Evolutionary conservation across 2,888 invertebrate genomes (phyloP), one percentile per base, ranked within the genome.

Genomic region (Drosophila hamatofila): DNA sequence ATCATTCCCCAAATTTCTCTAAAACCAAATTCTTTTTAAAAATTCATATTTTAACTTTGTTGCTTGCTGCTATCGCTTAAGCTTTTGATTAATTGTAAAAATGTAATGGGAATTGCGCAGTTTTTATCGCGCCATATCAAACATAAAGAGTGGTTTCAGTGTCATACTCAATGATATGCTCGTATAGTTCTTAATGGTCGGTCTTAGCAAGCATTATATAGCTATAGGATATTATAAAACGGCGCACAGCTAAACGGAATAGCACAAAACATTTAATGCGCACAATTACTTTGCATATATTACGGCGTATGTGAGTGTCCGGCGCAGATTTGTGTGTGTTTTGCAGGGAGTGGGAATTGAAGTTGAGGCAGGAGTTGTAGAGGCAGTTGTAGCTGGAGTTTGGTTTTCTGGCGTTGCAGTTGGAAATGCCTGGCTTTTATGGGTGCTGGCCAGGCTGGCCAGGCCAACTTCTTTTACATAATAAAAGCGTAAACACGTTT

Each of bases 401-500:
- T n/a, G 14, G 14, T 2, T 44, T 11, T 11, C 27, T 30, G 64
- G 35, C 55, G 48, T 42, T 56, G 21, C 21, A 52, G 46, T n/a
- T 52, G 51, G 11, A 69, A 73, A 74, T 37, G 79, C 49, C 52
- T 51, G 61, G 44, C 62, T 75, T 77, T 83, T 69, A 71, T 72
- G 68, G 61, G 35, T 41, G 46, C n/a, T n/a, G n/a, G n/a, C 51
- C 37, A 39, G 3, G 37, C 35, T 23, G 35, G 23, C 7, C 61
- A 27, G 52, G 8, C 42, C 41, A 41, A 48, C 69, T 76, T 76
- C 68, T 69, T 86, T 81, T 81, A 84, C 86, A 87, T 88, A 88
- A 87, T 87, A 87, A 87, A 88, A 87, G 87, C 87, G 89, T 88
- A 87, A 87, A 88, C 86, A 88, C 84, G 84, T 88, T 87, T 88